Conservation (phyloP, 2,797 vertebrate species). For the Sebastes reedi region DNA sequence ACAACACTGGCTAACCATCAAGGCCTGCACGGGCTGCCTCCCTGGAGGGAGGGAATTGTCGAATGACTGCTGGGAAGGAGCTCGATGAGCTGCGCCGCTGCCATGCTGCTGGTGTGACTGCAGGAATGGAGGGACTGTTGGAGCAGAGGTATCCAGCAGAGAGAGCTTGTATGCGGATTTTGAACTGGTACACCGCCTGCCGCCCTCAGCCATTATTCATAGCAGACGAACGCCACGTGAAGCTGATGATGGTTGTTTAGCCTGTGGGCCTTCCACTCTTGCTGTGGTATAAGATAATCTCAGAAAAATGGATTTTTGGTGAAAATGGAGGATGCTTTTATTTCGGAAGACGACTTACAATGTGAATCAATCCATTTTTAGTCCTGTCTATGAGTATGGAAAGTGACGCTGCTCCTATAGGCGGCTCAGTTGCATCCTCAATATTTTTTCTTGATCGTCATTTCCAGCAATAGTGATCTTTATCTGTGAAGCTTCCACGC, state of each 20-base stretch:
- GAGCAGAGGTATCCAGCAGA: conserved; percentile 63
- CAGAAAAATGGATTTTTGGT: conserved; percentile 45
- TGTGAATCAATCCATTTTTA: conserved; percentile 38
- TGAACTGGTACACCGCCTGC: conserved; percentile 61
- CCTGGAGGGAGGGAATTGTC: conserved; percentile 60
- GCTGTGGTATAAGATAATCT: conserved; percentile 55
- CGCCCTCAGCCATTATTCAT: conserved; percentile 71
- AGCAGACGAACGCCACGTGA: conserved; percentile 63
- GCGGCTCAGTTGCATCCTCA: background rate
- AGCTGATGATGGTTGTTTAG: conserved; percentile 77
- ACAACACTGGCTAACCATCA: conserved; percentile 66
- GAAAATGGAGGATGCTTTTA: conserved; percentile 47
- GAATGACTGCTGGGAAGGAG: conserved; percentile 66
- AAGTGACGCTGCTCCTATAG: background rate
- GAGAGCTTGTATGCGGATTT: conserved; percentile 66
- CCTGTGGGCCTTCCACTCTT: conserved; percentile 61
- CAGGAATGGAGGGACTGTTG: conserved; percentile 54
- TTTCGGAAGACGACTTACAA: conserved; percentile 38
- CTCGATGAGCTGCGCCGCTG: conserved; percentile 59
- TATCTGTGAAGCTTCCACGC: background rate
- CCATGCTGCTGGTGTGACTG: conserved; percentile 59
- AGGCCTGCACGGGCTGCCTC: conserved; percentile 56
- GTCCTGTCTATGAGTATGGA: background rate
- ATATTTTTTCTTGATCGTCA: background rate
- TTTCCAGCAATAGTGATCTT: background rate